Evolutionary conservation across 2,797 vertebrate species (phyloP).

Genomic region (Cottoperca gobio): DNA sequence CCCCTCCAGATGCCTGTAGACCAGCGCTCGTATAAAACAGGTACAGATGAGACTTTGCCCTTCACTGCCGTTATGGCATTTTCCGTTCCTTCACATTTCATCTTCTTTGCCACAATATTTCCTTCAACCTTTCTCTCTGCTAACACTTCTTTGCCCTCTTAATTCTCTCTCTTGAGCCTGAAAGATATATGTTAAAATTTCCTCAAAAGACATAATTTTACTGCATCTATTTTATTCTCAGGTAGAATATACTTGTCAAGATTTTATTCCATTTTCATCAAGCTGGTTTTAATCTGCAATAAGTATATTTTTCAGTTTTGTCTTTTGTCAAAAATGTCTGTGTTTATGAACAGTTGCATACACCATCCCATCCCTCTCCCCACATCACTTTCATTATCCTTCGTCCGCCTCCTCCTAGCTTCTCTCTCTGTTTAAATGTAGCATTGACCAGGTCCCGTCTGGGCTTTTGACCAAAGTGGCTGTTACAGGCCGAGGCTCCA

Average conservation of each 20-base stretch:
- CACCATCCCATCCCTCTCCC: not conserved
- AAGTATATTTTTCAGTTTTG: not conserved
- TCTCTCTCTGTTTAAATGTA: slow-evolving; percentile 9
- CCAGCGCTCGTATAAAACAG: slow-evolving; percentile 56
- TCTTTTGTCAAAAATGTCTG: not conserved
- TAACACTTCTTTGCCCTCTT: not conserved
- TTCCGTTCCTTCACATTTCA: slow-evolving; percentile 1
- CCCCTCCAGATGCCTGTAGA: slow-evolving; percentile 58
- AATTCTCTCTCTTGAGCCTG: not conserved
- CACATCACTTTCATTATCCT: not conserved
- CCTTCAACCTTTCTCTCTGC: not conserved
- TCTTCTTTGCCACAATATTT: not conserved
- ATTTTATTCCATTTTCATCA: not conserved
- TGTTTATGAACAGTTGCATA: slow-evolving; percentile 6
- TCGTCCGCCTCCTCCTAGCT: not conserved
- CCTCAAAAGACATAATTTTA: not conserved
- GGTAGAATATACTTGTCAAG: no score
- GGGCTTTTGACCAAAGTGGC: slow-evolving; percentile 24
- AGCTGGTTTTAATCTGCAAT: not conserved
- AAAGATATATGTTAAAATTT: not conserved
- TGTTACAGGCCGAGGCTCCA: slow-evolving; percentile 1
- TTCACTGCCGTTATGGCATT: slow-evolving; percentile 18
- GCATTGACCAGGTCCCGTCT: not conserved
- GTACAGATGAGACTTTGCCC: slow-evolving; percentile 50
- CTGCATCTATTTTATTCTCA: not conserved